Evolutionary conservation across 2,797 vertebrate species (phyloP).

Genomic region (Anas georgica): DNA sequence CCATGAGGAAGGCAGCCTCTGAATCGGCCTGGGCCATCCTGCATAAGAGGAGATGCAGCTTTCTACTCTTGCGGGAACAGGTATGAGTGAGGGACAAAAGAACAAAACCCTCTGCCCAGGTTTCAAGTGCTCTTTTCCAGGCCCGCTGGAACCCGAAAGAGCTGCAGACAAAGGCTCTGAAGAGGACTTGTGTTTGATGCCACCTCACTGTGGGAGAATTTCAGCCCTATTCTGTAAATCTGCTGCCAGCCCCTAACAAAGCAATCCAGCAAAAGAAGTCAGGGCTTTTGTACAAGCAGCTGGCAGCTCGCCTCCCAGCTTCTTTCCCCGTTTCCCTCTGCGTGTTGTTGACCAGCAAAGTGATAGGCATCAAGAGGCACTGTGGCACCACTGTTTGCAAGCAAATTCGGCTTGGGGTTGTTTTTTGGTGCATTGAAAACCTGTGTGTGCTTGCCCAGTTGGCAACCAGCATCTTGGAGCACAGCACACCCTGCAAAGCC

Average conservation of each 20-base stretch:
- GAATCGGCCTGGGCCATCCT: not conserved
- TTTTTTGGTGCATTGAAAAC: not conserved
- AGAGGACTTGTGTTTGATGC: not conserved
- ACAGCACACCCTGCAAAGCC: not conserved
- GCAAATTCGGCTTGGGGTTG: not conserved
- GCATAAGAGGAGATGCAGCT: not conserved
- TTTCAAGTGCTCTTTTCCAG: not conserved
- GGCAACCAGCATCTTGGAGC: not conserved
- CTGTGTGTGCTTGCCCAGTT: not conserved
- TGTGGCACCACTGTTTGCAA: not conserved
- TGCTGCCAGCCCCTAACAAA: not conserved
- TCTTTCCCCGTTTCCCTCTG: not conserved
- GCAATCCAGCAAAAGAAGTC: not conserved
- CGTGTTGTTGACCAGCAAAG: not conserved
- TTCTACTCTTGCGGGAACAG: not conserved
- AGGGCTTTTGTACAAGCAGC: not conserved
- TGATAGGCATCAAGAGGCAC: not conserved
- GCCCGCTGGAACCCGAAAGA: not conserved
- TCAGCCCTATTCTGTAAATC: not conserved
- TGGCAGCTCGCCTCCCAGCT: not conserved
- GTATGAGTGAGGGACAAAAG: not conserved
- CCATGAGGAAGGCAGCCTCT: not conserved
- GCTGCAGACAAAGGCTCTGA: not conserved
- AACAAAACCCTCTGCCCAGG: rapidly evolving
- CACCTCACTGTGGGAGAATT: not conserved